phyloP scores from a whole-genome alignment of 2,113 vertebrate species.

The Podiceps cristatus region DNA sequence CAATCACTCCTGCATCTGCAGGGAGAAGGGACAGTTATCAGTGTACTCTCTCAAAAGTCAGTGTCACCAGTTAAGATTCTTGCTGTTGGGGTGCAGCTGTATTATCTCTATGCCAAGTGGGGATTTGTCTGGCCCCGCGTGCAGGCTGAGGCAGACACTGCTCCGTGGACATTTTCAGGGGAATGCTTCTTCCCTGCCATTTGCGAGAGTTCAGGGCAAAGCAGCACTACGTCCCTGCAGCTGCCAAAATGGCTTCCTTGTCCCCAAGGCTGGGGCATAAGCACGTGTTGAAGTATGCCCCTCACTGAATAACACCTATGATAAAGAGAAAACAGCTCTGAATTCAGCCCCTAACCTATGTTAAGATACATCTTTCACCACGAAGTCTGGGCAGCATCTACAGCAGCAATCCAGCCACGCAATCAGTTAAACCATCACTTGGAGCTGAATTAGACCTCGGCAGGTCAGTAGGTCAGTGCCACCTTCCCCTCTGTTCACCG shows the following conservation, averaged over 20 bases:
- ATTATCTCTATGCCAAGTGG: not conserved
- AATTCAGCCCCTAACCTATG: not conserved
- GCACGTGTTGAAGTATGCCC: not conserved
- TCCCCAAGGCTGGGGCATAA: not conserved
- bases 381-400: not conserved
- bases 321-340: not conserved
- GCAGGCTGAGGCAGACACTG: not conserved
- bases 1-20: slow-evolving; percentile 72
- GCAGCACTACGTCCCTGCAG: not conserved
- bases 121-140: not conserved
- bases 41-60: not conserved
- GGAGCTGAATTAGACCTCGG: not conserved
- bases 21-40: not conserved
- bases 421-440: not conserved
- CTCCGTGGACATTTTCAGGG: not conserved
- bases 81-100: not conserved
- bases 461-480: not conserved
- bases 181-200: not conserved
- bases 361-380: not conserved
- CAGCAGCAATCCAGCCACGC: not conserved
- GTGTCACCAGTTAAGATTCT: not conserved
- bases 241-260: not conserved
- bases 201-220: not conserved
- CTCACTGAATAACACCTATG: no score
- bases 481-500: not conserved